Evolutionary conservation across 2,113 vertebrate species (phyloP).

Genomic region (Thomomys bottae): DNA sequence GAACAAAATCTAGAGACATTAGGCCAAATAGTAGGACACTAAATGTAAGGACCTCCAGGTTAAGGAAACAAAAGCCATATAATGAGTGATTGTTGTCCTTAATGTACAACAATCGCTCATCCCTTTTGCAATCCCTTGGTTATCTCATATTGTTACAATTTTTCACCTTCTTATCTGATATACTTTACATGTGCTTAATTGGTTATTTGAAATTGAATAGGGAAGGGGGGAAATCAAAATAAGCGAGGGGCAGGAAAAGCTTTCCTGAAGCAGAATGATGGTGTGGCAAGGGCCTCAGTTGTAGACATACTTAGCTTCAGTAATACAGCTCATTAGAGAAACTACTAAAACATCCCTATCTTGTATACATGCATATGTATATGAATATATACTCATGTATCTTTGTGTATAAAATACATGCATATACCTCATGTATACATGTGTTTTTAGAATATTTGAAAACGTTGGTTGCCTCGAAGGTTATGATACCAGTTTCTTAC

Average conservation of each 20-base stretch:
- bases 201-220: too few relatives aligned
- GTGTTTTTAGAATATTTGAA: slow-evolving; percentile 63
- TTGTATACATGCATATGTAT: slow-evolving; percentile 45
- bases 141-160: too few relatives aligned
- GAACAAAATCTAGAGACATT: too few relatives aligned
- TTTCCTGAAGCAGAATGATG: slow-evolving; percentile 36
- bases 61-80: too few relatives aligned
- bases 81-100: too few relatives aligned
- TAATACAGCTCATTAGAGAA: slow-evolving; percentile 45
- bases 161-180: too few relatives aligned
- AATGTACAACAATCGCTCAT: too few relatives aligned
- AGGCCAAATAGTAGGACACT: too few relatives aligned
- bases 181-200: too few relatives aligned
- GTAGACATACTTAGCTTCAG: slow-evolving; percentile 29
- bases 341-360: slow-evolving; percentile 43
- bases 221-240: too few relatives aligned
- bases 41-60: too few relatives aligned
- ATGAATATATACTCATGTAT: slow-evolving; percentile 57
- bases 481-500: slow-evolving; percentile 65
- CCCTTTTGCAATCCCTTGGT: too few relatives aligned
- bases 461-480: slow-evolving; percentile 58
- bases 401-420: slow-evolving; percentile 61
- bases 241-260: slow-evolving; percentile 74
- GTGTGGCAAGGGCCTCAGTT: slow-evolving; percentile 23
- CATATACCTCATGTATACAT: slow-evolving; percentile 74